phyloP scores from a whole-genome alignment of 2,113 vertebrate species.

The Rhinopithecus roxellana region DNA sequence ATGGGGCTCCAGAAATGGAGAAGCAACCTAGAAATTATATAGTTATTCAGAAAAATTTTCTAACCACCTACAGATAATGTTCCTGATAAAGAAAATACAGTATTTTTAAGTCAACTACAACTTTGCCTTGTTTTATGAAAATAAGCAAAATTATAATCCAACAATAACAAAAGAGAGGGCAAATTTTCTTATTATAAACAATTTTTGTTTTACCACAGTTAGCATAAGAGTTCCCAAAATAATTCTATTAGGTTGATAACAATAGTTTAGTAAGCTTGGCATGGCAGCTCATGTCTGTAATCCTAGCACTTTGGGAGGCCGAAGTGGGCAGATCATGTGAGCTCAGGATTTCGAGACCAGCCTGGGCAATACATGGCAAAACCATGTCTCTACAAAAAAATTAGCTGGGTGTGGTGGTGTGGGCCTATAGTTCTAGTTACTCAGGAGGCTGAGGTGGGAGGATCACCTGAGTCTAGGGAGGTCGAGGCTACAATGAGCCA shows the following conservation, averaged over 20 bases:
- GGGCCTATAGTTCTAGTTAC: too few relatives aligned
- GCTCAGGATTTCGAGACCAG: too few relatives aligned
- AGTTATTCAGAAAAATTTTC: conserved; percentile 28
- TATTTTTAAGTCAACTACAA: conserved; percentile 17
- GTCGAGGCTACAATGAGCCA: too few relatives aligned
- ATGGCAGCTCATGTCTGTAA: too few relatives aligned
- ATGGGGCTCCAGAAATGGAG: conserved; percentile 96
- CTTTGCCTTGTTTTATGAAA: background rate
- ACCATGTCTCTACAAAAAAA: too few relatives aligned
- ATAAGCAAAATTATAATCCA: conserved; percentile 14
- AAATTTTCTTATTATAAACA: conserved; percentile 11
- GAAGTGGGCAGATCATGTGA: too few relatives aligned
- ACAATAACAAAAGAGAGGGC: background rate
- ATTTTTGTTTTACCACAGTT: background rate
- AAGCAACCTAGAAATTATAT: conserved; percentile 89
- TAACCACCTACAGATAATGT: background rate
- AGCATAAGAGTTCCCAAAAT: background rate
- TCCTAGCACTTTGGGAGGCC: too few relatives aligned
- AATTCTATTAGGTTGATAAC: background rate
- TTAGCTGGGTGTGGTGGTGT: too few relatives aligned
- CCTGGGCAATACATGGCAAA: too few relatives aligned
- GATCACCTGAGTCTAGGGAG: too few relatives aligned
- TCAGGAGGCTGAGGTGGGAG: too few relatives aligned
- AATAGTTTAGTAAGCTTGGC: background rate
- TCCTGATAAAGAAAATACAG: background rate